Evolutionary conservation across 2,113 vertebrate species (phyloP).

Genomic region (Lichenostomus cassidix): DNA sequence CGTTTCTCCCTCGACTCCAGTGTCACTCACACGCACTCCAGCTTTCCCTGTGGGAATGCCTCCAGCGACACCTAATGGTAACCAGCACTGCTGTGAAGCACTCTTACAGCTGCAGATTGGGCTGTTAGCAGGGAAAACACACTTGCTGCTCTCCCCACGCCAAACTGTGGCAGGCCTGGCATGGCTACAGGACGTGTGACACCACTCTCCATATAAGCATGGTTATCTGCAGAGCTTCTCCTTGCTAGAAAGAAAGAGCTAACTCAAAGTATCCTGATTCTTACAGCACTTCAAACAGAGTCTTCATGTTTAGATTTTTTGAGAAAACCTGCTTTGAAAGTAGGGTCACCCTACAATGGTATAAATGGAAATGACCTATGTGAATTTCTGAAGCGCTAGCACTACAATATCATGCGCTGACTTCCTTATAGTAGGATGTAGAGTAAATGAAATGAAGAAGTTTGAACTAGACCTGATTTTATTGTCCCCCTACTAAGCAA

Average conservation of each 20-base stretch:
- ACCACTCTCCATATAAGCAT: neutral
- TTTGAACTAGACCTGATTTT: neutral
- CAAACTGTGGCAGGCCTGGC: neutral
- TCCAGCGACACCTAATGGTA: conserved; percentile 2
- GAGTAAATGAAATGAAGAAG: neutral
- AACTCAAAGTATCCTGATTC: neutral
- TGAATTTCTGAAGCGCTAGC: neutral
- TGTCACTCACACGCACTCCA: neutral
- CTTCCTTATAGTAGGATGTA: neutral
- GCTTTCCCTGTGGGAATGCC: neutral
- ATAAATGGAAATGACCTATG: neutral
- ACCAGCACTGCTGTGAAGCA: neutral
- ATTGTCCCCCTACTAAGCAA: neutral
- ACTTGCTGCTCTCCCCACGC: neutral
- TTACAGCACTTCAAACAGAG: neutral
- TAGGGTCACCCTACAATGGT: neutral
- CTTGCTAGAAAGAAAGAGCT: neutral
- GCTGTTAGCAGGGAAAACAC: neutral
- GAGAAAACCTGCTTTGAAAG: neutral
- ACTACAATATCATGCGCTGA: neutral
- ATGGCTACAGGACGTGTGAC: neutral
- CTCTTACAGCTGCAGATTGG: rapidly evolving
- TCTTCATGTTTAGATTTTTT: neutral
- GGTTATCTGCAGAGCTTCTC: neutral
- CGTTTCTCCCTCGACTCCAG: neutral